These are phyloP conservation scores for Osmerus mordax DNA, from an alignment of 2,113 vertebrate species.

Conservation along the genomic window DNA sequence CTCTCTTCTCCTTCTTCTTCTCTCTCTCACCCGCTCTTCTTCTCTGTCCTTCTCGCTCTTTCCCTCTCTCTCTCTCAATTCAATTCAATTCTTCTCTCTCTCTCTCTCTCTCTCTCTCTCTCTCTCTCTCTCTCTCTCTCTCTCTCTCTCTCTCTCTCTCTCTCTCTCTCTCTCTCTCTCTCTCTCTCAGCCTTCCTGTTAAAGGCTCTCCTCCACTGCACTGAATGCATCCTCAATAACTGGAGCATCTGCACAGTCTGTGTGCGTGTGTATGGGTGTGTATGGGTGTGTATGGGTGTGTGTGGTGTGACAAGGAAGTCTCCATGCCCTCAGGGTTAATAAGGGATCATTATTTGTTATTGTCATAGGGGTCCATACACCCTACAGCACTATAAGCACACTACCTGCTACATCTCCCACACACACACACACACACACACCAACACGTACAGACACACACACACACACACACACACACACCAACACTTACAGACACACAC, in stretches of 20 bases:
- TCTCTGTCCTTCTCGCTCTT: not conserved
- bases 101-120: not conserved
- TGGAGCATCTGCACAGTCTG: slow-evolving; percentile 59
- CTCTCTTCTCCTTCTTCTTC: not conserved
- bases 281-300: no score
- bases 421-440: not conserved
- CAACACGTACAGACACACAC: not conserved
- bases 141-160: slow-evolving; percentile 15
- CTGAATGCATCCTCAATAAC: slow-evolving; percentile 67
- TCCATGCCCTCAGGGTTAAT: not conserved
- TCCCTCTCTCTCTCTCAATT: slow-evolving; percentile 10
- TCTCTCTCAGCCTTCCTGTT: slow-evolving; percentile 35
- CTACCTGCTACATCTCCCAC: no score
- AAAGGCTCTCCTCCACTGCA: slow-evolving; percentile 63
- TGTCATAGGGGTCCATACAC: no score
- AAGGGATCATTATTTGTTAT: not conserved
- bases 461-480: not conserved
- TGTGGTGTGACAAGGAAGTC: no score
- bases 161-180: not conserved
- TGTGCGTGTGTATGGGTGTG: no score
- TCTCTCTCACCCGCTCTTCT: not conserved
- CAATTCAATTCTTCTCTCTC: not conserved
- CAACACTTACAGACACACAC: not conserved
- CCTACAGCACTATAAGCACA: no score
- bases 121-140: not conserved